phyloP scores from a whole-genome alignment of 2,888 invertebrate species.

The Trypoxylon attenuatum region DNA sequence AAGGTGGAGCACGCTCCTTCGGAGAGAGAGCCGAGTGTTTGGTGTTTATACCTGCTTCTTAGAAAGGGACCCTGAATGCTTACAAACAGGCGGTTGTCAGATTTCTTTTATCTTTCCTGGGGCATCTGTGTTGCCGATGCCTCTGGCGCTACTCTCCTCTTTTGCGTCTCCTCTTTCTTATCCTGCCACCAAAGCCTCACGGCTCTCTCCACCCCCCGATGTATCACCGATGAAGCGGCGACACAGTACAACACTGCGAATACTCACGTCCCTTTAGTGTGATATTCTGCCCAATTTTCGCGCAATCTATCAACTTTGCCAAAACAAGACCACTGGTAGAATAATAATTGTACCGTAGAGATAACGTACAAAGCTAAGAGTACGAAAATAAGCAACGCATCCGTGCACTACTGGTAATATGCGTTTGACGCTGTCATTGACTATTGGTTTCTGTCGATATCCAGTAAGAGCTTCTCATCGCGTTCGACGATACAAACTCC shows the following conservation, averaged over 20 bases:
- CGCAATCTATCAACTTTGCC: no score
- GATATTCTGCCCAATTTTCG: no score
- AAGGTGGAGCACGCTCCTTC: conserved; percentile 54
- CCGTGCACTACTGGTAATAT: no score
- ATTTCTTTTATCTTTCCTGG: conserved; percentile 71
- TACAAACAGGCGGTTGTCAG: conserved; percentile 73
- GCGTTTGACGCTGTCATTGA: background rate
- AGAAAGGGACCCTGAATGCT: conserved; percentile 62
- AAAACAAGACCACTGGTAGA: no score
- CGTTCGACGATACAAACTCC: background rate
- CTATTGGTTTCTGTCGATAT: background rate
- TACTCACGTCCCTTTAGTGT: no score
- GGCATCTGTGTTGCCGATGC: conserved; percentile 63
- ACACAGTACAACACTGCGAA: conserved; percentile 1
- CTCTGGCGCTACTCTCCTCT: conserved; percentile 39
- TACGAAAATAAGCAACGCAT: no score
- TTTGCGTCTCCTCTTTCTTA: conserved; percentile 31
- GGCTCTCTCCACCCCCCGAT: conserved; percentile 17
- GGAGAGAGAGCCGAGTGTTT: conserved; percentile 55
- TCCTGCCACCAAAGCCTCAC: conserved; percentile 6
- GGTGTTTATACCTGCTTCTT: conserved; percentile 69
- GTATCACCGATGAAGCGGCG: conserved; percentile 11
- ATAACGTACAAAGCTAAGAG: no score
- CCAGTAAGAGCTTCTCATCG: background rate
- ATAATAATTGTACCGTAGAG: no score